A percentile compares a stretch with the other conserved stretches of the same genome.
Evolutionary conservation across 2,113 vertebrate genomes (phyloP).

Genomic region (Diadophis punctatus): DNA sequence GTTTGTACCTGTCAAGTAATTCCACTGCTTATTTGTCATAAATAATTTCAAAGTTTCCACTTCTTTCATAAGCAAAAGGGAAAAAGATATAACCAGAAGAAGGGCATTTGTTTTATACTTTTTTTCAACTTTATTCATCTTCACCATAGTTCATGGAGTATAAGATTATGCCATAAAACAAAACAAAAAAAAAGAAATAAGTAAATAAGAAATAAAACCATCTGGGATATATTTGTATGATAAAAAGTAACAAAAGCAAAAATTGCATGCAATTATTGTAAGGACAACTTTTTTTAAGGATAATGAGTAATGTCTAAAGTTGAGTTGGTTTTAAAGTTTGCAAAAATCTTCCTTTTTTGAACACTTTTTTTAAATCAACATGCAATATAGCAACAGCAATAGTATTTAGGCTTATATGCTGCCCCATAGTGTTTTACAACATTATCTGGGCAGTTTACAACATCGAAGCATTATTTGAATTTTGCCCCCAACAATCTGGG

Average conservation of each 20-base stretch:
- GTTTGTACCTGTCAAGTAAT: constrained; percentile 36
- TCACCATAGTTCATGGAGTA: constrained; percentile 36
- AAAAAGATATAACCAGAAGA: not conserved
- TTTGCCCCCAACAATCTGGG: too few relatives aligned
- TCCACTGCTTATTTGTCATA: constrained; percentile 22
- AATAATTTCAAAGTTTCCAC: constrained; percentile 31
- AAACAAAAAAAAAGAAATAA: constrained; percentile 25
- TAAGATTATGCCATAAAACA: constrained; percentile 32
- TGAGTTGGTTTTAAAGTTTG: not conserved
- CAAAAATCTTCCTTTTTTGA: not conserved
- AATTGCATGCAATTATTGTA: constrained; percentile 34
- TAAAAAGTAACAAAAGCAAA: constrained; percentile 27
- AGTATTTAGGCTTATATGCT: not conserved
- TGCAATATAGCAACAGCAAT: not conserved
- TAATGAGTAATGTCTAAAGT: not conserved
- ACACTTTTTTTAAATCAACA: not conserved
- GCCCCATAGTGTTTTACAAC: not conserved
- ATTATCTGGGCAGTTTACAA: not conserved
- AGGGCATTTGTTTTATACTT: constrained; percentile 26
- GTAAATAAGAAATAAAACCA: constrained; percentile 22
- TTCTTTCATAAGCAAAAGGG: constrained; percentile 11
- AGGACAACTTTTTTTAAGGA: not conserved
- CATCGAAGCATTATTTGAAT: too few relatives aligned
- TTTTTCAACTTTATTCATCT: constrained; percentile 49
- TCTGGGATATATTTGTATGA: constrained; percentile 32